A percentile compares a stretch with the other conserved stretches of the same genome.
These are phyloP conservation scores for Nymphalis urticae DNA, from an alignment of 2,888 invertebrate genomes.

Conservation along the genomic window DNA sequence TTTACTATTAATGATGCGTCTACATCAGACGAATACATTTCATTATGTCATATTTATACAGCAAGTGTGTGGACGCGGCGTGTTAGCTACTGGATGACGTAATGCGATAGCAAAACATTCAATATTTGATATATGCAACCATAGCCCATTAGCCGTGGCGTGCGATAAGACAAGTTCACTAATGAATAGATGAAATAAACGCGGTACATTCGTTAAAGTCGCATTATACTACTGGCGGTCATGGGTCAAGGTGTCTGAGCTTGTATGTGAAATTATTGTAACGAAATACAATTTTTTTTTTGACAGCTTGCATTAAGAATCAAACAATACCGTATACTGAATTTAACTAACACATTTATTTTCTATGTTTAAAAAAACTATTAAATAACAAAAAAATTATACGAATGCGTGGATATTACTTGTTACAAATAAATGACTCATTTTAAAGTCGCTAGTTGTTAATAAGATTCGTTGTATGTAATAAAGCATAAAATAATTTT, in stretches of 20 bases:
- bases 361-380: no score
- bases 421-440: no score
- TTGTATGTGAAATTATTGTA: background rate
- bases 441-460: no score
- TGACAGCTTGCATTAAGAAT: no score
- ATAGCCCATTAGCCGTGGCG: slow-evolving; percentile 56
- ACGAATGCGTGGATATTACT: no score
- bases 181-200: slow-evolving; percentile 66
- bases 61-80: slow-evolving; percentile 3
- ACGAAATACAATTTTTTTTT: no score
- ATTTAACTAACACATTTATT: no score
- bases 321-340: no score
- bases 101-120: slow-evolving; percentile 71
- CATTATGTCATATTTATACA: background rate
- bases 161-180: slow-evolving; percentile 74
- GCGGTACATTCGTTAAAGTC: slow-evolving; percentile 4
- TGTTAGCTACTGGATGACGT: slow-evolving; percentile 58
- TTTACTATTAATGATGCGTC: background rate
- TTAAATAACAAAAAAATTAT: no score
- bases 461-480: no score
- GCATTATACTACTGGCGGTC: slow-evolving; percentile 2
- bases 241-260: slow-evolving; percentile 8
- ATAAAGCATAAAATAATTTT: background rate
- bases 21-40: background rate
- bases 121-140: slow-evolving; percentile 74